Evolutionary conservation across 2,888 invertebrate species (phyloP).

Genomic region (Ochropacha duplaris): DNA sequence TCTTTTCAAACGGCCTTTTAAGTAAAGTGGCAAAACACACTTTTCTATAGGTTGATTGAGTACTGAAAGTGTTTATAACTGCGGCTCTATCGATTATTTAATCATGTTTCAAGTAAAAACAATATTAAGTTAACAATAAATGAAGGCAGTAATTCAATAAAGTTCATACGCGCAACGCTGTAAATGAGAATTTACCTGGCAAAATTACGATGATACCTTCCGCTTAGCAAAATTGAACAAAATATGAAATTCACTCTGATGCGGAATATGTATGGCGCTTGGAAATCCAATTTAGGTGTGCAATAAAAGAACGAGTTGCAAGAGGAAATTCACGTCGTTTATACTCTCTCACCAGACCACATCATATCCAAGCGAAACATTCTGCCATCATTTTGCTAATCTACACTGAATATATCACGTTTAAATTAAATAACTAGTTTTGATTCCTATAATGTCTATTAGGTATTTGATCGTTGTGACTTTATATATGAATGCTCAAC

Average conservation of each 20-base stretch:
- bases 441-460: too few species aligned
- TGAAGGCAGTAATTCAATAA: constrained; percentile 25
- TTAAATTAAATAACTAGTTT: too few species aligned
- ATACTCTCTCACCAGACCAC: constrained; percentile 18
- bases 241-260: constrained; percentile 49
- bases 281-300: constrained; percentile 64
- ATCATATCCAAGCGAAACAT: neutral
- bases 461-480: too few species aligned
- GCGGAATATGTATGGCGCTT: constrained; percentile 44
- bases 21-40: too few species aligned
- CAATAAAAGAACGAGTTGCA: constrained; percentile 61
- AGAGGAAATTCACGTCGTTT: constrained; percentile 31
- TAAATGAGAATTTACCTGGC: constrained; percentile 28
- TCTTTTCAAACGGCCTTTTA: neutral
- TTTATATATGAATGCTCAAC: too few species aligned
- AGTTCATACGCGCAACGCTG: constrained; percentile 23
- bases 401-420: neutral
- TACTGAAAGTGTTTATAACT: neutral
- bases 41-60: too few species aligned
- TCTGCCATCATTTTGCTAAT: neutral
- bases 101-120: neutral
- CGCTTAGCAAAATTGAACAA: constrained; percentile 41
- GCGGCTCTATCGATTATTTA: too few species aligned
- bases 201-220: constrained; percentile 37
- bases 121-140: constrained; percentile 10